Percentiles rank a stretch among this genome's conserved stretches.
Evolutionary conservation across 1,140 invertebrate species (phyloP).

Genomic region (Triops longicaudatus): DNA sequence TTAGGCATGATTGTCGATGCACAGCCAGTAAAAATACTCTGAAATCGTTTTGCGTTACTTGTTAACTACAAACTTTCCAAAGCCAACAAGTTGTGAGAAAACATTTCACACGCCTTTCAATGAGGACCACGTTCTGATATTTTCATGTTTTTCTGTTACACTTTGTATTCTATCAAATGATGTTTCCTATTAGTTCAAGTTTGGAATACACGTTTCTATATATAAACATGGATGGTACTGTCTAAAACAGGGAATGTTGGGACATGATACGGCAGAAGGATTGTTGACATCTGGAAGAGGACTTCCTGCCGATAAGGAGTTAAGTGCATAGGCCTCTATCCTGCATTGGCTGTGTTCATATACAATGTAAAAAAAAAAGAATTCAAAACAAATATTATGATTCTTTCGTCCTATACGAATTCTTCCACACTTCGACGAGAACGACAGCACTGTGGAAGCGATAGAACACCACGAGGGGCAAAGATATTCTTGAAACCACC

Average conservation of each 20-base stretch:
- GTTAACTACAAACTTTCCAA: not conserved
- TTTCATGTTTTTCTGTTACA: not conserved
- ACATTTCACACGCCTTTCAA: not conserved
- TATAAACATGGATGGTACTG: not conserved
- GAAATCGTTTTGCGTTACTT: not conserved
- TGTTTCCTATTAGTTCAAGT: not conserved
- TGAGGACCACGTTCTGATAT: not conserved
- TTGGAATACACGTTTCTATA: slow-evolving; percentile 4
- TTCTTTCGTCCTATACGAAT: slow-evolving; percentile 43
- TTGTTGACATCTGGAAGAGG: not conserved
- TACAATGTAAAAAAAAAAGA: not conserved
- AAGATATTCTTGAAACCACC: slow-evolving; percentile 51
- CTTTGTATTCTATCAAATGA: not conserved
- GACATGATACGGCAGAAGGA: not conserved
- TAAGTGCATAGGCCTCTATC: slow-evolving; percentile 4
- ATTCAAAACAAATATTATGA: slow-evolving; percentile 28
- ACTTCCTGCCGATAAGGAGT: not conserved
- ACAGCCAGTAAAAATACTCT: slow-evolving; percentile 35
- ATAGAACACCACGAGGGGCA: slow-evolving; percentile 58
- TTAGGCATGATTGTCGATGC: not conserved
- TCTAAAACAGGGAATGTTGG: not conserved
- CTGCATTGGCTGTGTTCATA: not conserved
- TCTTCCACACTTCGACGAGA: slow-evolving; percentile 59
- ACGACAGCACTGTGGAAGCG: slow-evolving; percentile 61
- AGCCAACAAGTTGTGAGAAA: not conserved